A percentile compares a stretch with the other conserved stretches of the same genome.
Evolutionary conservation across 2,113 vertebrate species (phyloP).

Genomic region (Barnardius zonarius): DNA sequence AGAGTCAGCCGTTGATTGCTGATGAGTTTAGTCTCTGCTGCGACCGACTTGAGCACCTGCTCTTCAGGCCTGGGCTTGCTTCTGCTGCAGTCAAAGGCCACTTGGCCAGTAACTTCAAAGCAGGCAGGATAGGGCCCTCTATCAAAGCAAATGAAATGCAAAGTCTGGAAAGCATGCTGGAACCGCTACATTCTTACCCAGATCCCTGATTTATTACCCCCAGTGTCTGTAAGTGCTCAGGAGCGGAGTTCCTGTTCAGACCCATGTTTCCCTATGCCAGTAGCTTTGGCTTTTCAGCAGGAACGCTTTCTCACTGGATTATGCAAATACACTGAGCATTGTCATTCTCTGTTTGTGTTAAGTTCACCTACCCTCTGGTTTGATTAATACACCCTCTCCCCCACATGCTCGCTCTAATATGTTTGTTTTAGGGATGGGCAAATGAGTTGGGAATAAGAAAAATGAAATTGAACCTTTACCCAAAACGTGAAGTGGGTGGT

Average conservation of each 20-base stretch:
- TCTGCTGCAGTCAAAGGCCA: not conserved
- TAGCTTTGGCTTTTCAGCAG: conserved; percentile 4
- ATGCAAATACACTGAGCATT: conserved; percentile 16
- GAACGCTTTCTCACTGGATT: conserved; percentile 29
- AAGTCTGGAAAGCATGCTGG: not conserved
- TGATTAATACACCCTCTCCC: conserved; percentile 42
- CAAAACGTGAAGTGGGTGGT: conserved; percentile 53
- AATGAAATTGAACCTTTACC: conserved; percentile 63
- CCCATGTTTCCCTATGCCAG: not conserved
- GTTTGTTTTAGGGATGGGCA: conserved; percentile 62
- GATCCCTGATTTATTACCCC: conserved; percentile 9
- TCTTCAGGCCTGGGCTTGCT: conserved; percentile 14
- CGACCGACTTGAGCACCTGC: not conserved
- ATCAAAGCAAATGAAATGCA: not conserved
- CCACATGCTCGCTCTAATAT: conserved; percentile 16
- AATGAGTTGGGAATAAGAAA: conserved; percentile 58
- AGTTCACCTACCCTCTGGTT: not conserved
- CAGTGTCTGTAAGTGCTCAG: not conserved
- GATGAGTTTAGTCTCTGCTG: not conserved
- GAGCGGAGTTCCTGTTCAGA: not conserved
- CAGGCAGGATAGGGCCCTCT: not conserved
- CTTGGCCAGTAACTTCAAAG: not conserved
- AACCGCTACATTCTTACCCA: not conserved
- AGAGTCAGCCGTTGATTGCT: not conserved
- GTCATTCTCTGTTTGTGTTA: not conserved